Evolutionary conservation across 1,140 invertebrate species (phyloP).

Genomic region (Cydia fagiglandana): DNA sequence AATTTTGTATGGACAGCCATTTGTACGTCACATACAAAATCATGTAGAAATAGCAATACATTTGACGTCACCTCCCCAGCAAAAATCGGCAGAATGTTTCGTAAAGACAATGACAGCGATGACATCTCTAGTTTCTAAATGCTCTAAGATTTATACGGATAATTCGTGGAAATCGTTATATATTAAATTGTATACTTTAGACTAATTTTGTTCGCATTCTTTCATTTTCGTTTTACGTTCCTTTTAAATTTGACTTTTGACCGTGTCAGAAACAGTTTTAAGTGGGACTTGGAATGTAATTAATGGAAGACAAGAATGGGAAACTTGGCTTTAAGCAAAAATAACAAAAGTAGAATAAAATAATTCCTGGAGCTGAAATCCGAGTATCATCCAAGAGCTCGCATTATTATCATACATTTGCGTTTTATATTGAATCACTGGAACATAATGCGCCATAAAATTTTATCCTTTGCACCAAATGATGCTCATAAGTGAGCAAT

Average conservation of each 20-base stretch:
- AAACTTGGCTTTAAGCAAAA: neutral
- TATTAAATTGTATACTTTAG: neutral
- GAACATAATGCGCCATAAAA: conserved; percentile 28
- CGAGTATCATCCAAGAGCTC: neutral
- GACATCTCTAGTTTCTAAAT: too few species aligned
- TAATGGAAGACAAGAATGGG: conserved; percentile 11
- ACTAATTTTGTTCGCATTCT: neutral
- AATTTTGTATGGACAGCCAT: too few species aligned
- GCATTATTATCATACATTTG: conserved; percentile 19
- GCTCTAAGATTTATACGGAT: too few species aligned
- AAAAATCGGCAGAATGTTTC: too few species aligned
- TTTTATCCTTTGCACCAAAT: conserved; percentile 24
- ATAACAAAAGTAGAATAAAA: neutral
- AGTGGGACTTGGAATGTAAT: neutral
- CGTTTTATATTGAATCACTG: conserved; percentile 31
- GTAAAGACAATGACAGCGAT: too few species aligned
- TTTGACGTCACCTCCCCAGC: too few species aligned
- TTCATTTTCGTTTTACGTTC: neutral
- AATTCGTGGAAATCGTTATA: too few species aligned
- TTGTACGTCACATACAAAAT: too few species aligned
- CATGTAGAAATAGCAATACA: too few species aligned
- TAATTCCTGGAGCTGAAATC: neutral
- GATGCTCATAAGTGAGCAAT: conserved; percentile 30
- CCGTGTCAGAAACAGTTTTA: neutral
- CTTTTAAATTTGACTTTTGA: neutral